Conservation (phyloP, 1,140 invertebrate genomes). For the Steinernema khuongi region DNA sequence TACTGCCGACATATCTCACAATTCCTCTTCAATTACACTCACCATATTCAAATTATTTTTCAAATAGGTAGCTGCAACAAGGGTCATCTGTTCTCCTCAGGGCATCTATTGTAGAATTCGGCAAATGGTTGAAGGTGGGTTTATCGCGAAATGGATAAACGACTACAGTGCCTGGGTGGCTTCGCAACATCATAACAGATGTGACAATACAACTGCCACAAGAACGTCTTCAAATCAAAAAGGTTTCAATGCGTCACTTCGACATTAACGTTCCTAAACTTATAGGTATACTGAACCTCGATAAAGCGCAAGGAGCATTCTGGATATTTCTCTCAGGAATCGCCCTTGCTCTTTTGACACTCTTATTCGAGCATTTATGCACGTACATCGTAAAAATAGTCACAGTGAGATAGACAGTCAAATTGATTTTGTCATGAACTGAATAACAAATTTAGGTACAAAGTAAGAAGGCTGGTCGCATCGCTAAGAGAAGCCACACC, state of each 20-base stretch:
- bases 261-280: neutral
- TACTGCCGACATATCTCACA: slow-evolving; percentile 36
- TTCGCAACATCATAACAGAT: slow-evolving; percentile 25
- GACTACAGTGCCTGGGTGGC: slow-evolving; percentile 31
- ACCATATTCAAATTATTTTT: slow-evolving; percentile 34
- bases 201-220: slow-evolving; percentile 21
- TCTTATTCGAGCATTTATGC: slow-evolving; percentile 26
- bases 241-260: neutral
- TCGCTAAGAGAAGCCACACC: neutral
- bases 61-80: slow-evolving; percentile 23
- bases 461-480: neutral
- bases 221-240: neutral
- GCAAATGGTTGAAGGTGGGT: slow-evolving; percentile 38
- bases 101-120: slow-evolving; percentile 30
- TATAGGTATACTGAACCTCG: slow-evolving; percentile 33
- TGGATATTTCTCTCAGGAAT: slow-evolving; percentile 33
- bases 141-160: slow-evolving; percentile 36
- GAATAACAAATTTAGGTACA: neutral
- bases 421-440: too few species aligned
- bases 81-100: neutral
- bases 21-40: slow-evolving; percentile 33
- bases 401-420: too few species aligned
- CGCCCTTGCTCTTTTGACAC: neutral
- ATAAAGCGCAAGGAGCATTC: slow-evolving; percentile 38
- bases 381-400: slow-evolving; percentile 12